Conservation (phyloP, 2,113 vertebrate species). For the Aphyosemion australe region DNA sequence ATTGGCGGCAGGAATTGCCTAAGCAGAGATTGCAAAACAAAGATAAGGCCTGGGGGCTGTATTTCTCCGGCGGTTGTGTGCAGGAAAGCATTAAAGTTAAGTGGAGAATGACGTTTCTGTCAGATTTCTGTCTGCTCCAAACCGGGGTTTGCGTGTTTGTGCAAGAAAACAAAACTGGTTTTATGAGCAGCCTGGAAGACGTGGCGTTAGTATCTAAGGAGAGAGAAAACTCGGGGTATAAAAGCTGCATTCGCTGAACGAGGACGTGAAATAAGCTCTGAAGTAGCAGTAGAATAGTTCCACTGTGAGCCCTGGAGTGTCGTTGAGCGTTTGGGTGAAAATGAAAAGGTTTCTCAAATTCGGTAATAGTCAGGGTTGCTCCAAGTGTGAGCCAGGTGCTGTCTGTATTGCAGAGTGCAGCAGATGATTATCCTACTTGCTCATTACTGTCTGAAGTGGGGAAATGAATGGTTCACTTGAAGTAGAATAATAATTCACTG, state of each 20-base stretch:
- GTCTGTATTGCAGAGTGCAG: constrained; percentile 25
- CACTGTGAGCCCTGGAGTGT: constrained; percentile 15
- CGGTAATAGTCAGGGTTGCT: constrained; percentile 36
- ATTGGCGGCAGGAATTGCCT: constrained; percentile 6
- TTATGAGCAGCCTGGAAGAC: neutral
- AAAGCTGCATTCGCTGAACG: neutral
- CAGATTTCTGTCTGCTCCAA: neutral
- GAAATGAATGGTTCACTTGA: constrained; percentile 53
- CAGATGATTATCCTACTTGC: constrained; percentile 51
- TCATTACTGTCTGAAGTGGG: constrained; percentile 60
- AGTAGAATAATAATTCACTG: constrained; percentile 48
- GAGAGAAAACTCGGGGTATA: neutral
- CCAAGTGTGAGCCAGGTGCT: constrained; percentile 46
- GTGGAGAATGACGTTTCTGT: neutral
- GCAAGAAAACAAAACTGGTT: neutral
- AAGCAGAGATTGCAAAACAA: constrained; percentile 19
- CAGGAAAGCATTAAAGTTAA: neutral
- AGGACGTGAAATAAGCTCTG: constrained; percentile 9
- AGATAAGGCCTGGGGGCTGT: constrained; percentile 6
- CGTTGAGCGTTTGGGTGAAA: constrained; percentile 32
- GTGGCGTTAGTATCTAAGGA: neutral
- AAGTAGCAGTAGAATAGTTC: constrained; percentile 5
- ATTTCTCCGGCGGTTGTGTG: constrained; percentile 1
- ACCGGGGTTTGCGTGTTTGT: neutral
- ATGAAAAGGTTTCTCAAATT: constrained; percentile 55